Evolutionary conservation across 2,113 vertebrate species (phyloP), one percentile per base, ranked within the genome.

Genomic region (Microtus pennsylvanicus): DNA sequence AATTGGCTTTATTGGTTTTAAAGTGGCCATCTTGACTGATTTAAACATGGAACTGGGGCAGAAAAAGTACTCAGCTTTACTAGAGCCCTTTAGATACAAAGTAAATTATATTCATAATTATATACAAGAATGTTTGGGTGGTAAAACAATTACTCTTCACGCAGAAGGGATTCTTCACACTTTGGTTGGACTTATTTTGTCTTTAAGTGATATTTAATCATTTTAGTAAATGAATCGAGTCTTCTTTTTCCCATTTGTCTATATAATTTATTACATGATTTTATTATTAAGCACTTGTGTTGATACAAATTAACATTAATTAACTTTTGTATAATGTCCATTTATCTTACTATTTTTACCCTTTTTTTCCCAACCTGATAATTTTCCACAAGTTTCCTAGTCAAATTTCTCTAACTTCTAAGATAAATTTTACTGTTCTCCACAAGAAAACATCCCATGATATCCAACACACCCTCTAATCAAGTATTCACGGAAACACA

Each of bases 291-390:
- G 38, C 35, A 69, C 38, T 75, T 82, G 50, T 38, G 38, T 80
- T 96, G 87, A 76, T 70, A 45, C n/a, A 94, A 11, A 26, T 87
- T 95, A 95, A 38, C 26, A 47, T 30, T 28, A 93, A 87, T 94
- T 83, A 93, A 75, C 22, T 65, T 76, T 96, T 93, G 35, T 8
- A 72, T 88, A 58, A 70, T 65, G 61, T 38, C 21, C 30, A 24
- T 90, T 94, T 80, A 76, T 80, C 88, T 94, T 97, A 22, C 24
- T 77, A 45, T 17, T 61, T 77, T 13, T 33, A 91, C 61, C 19
- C 24, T 94, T 81, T 90, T 90, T 85, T 80, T 87, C 70, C n/a
- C 30, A 65, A 47, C 28, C 67, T 82, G 89, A 89, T 82, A 14
- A 3, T 86, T 38, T 83, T 55, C 38, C 22, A 86, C 28, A 76